Base-by-base conservation (phyloP, 2,113 vertebrate species). In the Megaceryle maxima region DNA sequence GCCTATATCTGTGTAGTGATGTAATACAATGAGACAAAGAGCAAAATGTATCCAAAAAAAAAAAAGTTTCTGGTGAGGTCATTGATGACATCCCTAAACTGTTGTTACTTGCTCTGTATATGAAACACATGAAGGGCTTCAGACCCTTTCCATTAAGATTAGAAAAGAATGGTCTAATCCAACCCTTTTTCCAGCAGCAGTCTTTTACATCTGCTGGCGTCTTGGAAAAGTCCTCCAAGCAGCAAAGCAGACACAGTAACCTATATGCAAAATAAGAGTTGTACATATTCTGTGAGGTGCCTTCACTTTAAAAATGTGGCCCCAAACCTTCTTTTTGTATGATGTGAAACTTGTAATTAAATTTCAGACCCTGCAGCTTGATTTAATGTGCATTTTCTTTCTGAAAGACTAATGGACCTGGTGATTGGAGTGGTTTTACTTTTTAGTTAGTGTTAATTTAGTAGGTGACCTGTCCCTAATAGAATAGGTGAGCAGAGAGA, bases 351-450 rank as follows among this genome's bases (percentile, higher is more conserved):
- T 82, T 81, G 11, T 87, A 90, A 91, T 96, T 95, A 76, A 73
- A 85, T 87, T 90, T 88, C 66, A 82, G 90, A 91, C 88, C 96
- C 95, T 91, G 88, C 95, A 97, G 96, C 94, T 92, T 15, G n/a
- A 82, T 78, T 91, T 94, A 88, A 92, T 94, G 44, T 37, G 15
- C 41, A 17, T 95, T 94, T 97, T 94, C 77, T 87, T 62, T 86
- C 96, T 93, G 92, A 74, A 76, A 91, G 94, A 90, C 83, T 88
- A 91, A 90, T 90, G 69, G 77, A 87, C 62, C 73, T 79, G 66
- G 24, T 79, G 92, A 96, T 29, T 66, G 92, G 87, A 78, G 77
- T 84, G 88, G 63, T 91, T 92, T 91, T 88, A n/a, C 60, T 74
- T 91, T 83, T 83, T 33, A 82, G 76, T 33, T 48, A 5, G 77